phyloP scores from a whole-genome alignment of 2,797 vertebrate species.

The Rhadinocentrus ornatus region DNA sequence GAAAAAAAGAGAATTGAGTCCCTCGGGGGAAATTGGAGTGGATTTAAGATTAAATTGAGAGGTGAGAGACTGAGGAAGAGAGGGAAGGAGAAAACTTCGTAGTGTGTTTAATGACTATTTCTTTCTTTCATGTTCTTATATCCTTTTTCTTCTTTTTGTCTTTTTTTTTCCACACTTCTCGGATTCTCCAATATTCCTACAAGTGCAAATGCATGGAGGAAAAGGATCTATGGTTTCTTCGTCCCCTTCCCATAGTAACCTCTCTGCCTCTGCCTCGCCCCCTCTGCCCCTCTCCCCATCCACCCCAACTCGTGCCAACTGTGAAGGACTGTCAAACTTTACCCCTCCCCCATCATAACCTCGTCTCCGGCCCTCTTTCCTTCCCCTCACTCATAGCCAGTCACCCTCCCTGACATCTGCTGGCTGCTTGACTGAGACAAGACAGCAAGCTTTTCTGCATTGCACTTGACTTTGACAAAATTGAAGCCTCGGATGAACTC shows the following conservation, averaged over 20 bases:
- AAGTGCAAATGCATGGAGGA: constrained; percentile 65
- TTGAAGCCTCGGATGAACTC: constrained; percentile 6
- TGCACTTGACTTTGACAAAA: constrained; percentile 39
- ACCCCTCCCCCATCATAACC: constrained; percentile 55
- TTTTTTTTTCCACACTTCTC: constrained; percentile 44
- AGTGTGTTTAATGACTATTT: constrained; percentile 72
- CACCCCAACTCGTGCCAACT: constrained; percentile 81
- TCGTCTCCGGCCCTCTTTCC: constrained; percentile 26
- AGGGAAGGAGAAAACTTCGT: constrained; percentile 71
- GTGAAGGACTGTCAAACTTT: constrained; percentile 81
- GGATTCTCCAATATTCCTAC: constrained; percentile 36
- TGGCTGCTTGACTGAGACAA: constrained; percentile 63
- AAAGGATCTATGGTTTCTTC: constrained; percentile 58
- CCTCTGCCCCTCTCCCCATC: constrained; percentile 68
- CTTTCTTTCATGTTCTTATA: constrained; percentile 77
- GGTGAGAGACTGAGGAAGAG: constrained; percentile 68
- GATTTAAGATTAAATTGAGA: constrained; percentile 78
- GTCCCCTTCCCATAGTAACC: constrained; percentile 57
- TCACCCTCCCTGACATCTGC: constrained; percentile 43
- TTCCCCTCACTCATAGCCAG: constrained; percentile 4
- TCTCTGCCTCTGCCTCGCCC: constrained; percentile 64
- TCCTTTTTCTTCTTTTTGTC: constrained; percentile 44
- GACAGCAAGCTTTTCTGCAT: constrained; percentile 48
- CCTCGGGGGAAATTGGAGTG: constrained; percentile 71
- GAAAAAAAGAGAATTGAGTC: constrained; percentile 70